A percentile compares a stretch with the other conserved stretches of the same genome.
These are phyloP conservation scores for Pinna nobilis DNA, from an alignment of 1,140 invertebrate genomes.

Conservation along the genomic window DNA sequence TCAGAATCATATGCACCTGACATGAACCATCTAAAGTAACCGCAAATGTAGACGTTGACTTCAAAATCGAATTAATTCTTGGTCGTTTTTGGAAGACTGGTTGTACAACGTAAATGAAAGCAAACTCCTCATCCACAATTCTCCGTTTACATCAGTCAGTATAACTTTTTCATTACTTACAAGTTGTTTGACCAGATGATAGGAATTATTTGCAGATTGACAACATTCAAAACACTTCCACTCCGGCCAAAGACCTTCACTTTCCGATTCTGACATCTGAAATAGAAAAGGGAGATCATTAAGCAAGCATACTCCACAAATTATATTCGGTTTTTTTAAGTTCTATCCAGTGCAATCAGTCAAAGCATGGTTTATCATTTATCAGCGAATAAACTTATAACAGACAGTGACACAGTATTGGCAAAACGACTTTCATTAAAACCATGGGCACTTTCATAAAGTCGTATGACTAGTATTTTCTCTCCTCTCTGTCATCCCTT, in stretches of 20 bases:
- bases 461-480: slow-evolving; percentile 3
- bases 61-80: slow-evolving; percentile 11
- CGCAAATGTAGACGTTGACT: slow-evolving; percentile 8
- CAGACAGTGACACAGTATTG: neutral
- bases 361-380: neutral
- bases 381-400: neutral
- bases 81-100: neutral
- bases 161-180: slow-evolving; percentile 2
- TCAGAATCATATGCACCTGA: slow-evolving; percentile 9
- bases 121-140: slow-evolving; percentile 3
- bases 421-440: slow-evolving; percentile 3
- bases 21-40: slow-evolving; percentile 9
- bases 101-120: slow-evolving; percentile 6
- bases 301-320: neutral
- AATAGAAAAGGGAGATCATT: neutral
- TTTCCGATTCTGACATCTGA: slow-evolving; percentile 5
- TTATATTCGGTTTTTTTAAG: neutral
- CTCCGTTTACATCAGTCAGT: slow-evolving; percentile 3
- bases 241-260: slow-evolving; percentile 4
- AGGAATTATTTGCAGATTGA: neutral
- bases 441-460: neutral
- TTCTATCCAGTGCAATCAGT: neutral
- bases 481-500: neutral
- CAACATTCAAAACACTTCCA: slow-evolving; percentile 11
- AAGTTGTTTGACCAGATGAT: slow-evolving; percentile 2